A percentile compares a stretch with the other conserved stretches of the same genome.
phyloP scores from a whole-genome alignment of 2,888 invertebrate species.

The Spodoptera exigua region DNA sequence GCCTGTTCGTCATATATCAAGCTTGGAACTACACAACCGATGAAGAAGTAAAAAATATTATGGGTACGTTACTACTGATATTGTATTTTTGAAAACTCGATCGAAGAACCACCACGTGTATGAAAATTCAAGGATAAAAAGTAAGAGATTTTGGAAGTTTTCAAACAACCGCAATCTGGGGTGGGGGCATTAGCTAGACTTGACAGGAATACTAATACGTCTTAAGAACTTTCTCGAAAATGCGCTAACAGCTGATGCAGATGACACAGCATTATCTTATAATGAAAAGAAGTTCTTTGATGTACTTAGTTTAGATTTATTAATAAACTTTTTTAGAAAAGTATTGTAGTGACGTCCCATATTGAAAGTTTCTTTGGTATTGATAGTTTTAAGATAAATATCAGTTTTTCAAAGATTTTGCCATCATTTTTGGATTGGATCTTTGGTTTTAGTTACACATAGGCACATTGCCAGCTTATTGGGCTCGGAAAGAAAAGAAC shows the following conservation, averaged over 20 bases:
- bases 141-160: slow-evolving; percentile 29
- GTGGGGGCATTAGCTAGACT: slow-evolving; percentile 28
- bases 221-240: slow-evolving; percentile 40
- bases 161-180: slow-evolving; percentile 15
- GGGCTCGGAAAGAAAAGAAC: too few species aligned
- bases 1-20: too few species aligned
- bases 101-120: slow-evolving; percentile 17
- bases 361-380: too few species aligned
- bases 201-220: slow-evolving; percentile 36
- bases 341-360: slow-evolving; percentile 1
- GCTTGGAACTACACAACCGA: too few species aligned
- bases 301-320: slow-evolving; percentile 5
- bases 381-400: too few species aligned
- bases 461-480: too few species aligned
- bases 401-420: too few species aligned
- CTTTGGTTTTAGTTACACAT: too few species aligned
- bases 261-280: slow-evolving; percentile 27
- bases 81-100: slow-evolving; percentile 6
- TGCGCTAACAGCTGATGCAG: slow-evolving; percentile 43
- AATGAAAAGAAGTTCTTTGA: slow-evolving; percentile 29
- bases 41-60: too few species aligned
- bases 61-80: background rate
- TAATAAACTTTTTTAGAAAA: slow-evolving; percentile 3
- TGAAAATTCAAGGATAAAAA: slow-evolving; percentile 22
- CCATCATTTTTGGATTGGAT: too few species aligned